Evolutionary conservation across 1,140 invertebrate genomes (phyloP).

Genomic region (Tetragonula clypearis): DNA sequence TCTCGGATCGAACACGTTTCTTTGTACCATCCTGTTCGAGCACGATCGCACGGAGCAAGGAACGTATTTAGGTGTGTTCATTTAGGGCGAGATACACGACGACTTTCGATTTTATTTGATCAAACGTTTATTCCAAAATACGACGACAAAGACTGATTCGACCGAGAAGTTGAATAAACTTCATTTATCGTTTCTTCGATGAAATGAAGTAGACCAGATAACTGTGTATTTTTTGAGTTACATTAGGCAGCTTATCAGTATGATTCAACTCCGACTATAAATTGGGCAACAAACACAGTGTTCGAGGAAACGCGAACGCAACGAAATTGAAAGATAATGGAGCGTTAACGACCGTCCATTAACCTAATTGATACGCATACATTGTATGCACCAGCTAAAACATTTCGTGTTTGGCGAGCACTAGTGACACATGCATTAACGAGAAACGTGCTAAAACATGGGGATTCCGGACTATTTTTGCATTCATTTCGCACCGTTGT

Average conservation of each 20-base stretch:
- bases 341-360: background rate
- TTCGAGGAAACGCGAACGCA: background rate
- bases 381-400: background rate
- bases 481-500: background rate
- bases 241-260: background rate
- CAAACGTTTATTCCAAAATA: background rate
- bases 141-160: background rate
- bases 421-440: background rate
- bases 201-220: too few relatives aligned
- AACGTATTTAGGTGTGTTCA: background rate
- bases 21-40: background rate
- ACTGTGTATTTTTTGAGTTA: too few relatives aligned
- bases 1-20: conserved; percentile 5
- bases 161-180: background rate
- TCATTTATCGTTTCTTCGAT: too few relatives aligned
- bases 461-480: background rate
- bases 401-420: background rate
- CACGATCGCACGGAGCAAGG: background rate
- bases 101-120: background rate
- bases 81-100: background rate
- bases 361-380: conserved; percentile 21
- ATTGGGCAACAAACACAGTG: background rate
- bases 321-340: conserved; percentile 9
- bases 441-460: background rate
- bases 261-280: background rate